phyloP scores from a whole-genome alignment of 2,113 vertebrate genomes.

The Odocoileus hemionus region DNA sequence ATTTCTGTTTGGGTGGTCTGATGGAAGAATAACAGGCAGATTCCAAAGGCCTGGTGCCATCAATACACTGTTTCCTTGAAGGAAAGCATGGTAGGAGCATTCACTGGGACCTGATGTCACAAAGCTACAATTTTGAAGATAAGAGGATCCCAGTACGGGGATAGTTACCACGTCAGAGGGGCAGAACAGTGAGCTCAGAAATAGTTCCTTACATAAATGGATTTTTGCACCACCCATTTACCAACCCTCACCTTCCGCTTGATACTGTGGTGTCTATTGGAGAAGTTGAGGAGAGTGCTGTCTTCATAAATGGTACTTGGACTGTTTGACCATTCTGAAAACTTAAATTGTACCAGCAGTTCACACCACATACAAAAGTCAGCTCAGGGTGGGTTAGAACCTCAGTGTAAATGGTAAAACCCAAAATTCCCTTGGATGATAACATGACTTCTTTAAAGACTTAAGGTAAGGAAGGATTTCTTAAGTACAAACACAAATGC shows the following conservation, averaged over 20 bases:
- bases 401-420: neutral
- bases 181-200: neutral
- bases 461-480: neutral
- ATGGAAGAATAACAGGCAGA: neutral
- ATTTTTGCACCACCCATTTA: neutral
- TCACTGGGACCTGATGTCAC: neutral
- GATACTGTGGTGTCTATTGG: neutral
- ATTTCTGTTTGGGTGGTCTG: too few species aligned
- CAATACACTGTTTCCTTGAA: neutral
- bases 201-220: neutral
- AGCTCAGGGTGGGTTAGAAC: neutral
- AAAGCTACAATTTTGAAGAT: neutral
- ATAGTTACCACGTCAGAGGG: neutral
- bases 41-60: neutral
- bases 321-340: neutral
- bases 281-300: neutral
- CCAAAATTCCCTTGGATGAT: neutral
- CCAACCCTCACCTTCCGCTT: neutral
- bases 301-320: neutral
- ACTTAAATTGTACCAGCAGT: neutral
- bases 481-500: neutral
- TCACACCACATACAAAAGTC: neutral
- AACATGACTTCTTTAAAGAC: neutral
- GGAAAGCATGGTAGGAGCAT: rapidly evolving
- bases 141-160: neutral